A percentile compares a stretch with the other conserved stretches of the same genome.
phyloP scores from a whole-genome alignment of 2,113 vertebrate genomes.

The Leptosomus discolor region DNA sequence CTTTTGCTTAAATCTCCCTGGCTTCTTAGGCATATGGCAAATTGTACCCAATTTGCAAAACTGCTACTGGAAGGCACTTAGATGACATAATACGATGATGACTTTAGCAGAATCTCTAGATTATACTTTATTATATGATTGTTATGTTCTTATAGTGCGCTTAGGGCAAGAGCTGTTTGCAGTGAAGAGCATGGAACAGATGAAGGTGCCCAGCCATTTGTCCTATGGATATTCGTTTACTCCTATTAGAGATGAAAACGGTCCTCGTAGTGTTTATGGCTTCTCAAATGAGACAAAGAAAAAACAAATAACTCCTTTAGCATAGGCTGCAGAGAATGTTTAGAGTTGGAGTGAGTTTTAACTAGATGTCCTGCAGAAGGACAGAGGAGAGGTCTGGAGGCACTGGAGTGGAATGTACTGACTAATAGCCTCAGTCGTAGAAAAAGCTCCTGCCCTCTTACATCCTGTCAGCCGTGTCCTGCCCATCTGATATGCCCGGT shows the following conservation, averaged over 20 bases:
- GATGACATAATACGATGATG: background rate
- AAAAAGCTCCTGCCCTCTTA: background rate
- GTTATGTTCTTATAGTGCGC: background rate
- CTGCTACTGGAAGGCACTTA: background rate
- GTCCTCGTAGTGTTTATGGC: background rate
- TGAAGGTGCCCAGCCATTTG: background rate
- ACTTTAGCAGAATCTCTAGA: background rate
- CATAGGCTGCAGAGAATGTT: background rate
- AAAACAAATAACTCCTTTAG: background rate
- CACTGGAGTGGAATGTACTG: background rate
- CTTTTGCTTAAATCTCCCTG: background rate
- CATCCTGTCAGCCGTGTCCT: background rate
- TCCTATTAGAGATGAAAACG: background rate
- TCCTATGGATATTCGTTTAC: background rate
- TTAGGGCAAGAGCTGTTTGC: background rate
- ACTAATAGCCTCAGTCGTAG: background rate
- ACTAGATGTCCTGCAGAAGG: background rate
- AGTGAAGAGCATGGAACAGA: background rate
- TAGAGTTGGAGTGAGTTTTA: background rate
- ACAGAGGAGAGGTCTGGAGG: background rate
- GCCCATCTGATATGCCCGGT: background rate
- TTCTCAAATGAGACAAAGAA: background rate
- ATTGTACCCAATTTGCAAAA: background rate
- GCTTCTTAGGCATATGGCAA: background rate
- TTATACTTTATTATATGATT: background rate